These are phyloP conservation scores for Merluccius polli DNA, from an alignment of 2,797 vertebrate genomes.

Conservation along the genomic window DNA sequence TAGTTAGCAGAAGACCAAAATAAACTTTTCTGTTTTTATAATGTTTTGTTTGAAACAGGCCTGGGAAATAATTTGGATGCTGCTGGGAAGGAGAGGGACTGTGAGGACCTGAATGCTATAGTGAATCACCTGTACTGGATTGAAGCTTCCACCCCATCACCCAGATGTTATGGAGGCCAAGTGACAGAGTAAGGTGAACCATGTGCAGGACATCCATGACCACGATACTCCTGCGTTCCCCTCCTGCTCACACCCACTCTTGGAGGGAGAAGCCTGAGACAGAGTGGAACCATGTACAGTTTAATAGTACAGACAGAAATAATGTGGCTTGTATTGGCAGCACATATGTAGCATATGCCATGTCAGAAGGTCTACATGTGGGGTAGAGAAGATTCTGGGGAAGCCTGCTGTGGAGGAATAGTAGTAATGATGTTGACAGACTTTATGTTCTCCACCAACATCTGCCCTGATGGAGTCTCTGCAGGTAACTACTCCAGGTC, in stretches of 20 bases:
- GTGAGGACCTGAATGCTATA: constrained; percentile 7
- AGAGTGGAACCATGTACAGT: background rate
- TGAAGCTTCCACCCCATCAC: constrained; percentile 10
- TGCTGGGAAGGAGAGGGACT: background rate
- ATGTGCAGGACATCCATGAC: background rate
- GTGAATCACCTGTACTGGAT: constrained; percentile 12
- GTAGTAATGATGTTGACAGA: background rate
- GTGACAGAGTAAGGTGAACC: background rate
- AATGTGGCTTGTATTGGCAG: background rate
- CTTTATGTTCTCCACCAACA: background rate
- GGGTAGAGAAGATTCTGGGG: too few species aligned
- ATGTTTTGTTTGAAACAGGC: background rate
- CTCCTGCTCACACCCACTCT: too few species aligned
- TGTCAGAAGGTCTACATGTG: too few species aligned
- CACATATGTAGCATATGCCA: too few species aligned
- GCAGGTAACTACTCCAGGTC: background rate
- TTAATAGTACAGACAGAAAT: background rate
- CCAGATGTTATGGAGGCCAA: background rate
- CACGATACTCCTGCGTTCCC: too few species aligned
- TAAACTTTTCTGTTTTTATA: background rate
- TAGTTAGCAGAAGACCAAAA: background rate
- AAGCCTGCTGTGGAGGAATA: too few species aligned
- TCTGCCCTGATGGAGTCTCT: background rate
- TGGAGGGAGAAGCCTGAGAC: too few species aligned
- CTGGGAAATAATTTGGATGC: background rate